Evolutionary conservation across 1,140 invertebrate genomes (phyloP).

Genomic region (Drosophila trapezifrons): DNA sequence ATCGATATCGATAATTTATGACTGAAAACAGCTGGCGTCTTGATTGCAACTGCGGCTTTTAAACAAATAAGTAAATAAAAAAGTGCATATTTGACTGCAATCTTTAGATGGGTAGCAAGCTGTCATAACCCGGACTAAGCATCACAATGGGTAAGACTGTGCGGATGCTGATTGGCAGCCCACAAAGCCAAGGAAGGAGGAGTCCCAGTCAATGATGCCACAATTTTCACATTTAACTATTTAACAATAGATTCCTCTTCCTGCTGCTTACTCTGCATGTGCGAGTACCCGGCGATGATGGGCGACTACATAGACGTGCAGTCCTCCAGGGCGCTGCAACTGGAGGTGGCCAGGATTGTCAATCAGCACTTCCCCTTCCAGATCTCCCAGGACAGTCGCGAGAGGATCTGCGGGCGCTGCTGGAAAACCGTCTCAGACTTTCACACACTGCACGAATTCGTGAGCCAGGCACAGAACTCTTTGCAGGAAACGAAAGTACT

Average conservation of each 20-base stretch:
- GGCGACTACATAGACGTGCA: conserved; percentile 53
- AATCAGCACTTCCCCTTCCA: conserved; percentile 61
- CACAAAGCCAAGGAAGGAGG: background rate
- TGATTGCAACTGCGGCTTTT: conserved; percentile 38
- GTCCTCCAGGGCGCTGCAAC: conserved; percentile 35
- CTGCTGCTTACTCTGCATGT: conserved; percentile 65
- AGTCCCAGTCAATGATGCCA: conserved; percentile 3
- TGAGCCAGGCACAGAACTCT: conserved; percentile 65
- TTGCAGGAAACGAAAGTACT: conserved; percentile 57
- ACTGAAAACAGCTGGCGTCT: conserved; percentile 39
- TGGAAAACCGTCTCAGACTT: conserved; percentile 73
- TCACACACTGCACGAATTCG: conserved; percentile 70
- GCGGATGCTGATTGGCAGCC: background rate
- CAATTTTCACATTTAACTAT: conserved; percentile 6
- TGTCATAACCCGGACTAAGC: conserved; percentile 4
- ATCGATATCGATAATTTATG: conserved; percentile 12
- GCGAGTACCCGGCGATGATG: conserved; percentile 46
- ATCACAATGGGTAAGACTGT: conserved; percentile 33
- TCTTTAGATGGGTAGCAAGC: conserved; percentile 22
- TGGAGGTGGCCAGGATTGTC: conserved; percentile 57
- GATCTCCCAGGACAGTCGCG: conserved; percentile 32
- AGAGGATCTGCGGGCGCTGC: conserved; percentile 61
- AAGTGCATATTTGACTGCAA: conserved; percentile 14
- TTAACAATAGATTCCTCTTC: conserved; percentile 7
- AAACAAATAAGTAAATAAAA: conserved; percentile 49